phyloP scores from a whole-genome alignment of 2,888 invertebrate genomes.

The Lasioglossum leucozonium region DNA sequence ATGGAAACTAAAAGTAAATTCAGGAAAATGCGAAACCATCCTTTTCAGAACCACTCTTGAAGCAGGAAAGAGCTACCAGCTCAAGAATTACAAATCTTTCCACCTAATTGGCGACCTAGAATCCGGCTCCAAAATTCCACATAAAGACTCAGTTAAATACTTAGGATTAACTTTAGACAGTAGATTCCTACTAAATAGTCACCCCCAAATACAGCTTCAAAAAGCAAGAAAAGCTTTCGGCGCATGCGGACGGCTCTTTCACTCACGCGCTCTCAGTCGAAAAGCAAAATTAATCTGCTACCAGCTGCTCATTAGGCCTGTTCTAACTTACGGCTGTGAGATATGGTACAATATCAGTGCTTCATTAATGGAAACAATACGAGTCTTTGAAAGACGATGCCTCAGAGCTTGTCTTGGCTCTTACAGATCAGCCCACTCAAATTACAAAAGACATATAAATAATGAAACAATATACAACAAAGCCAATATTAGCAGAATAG shows the following conservation, averaged over 20 bases:
- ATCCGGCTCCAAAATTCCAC: not conserved
- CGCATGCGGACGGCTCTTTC: not conserved
- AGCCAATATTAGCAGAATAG: slow-evolving; percentile 14
- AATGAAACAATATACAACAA: slow-evolving; percentile 39
- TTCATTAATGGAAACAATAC: slow-evolving; percentile 27
- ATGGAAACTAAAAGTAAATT: slow-evolving; percentile 59
- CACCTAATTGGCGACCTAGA: not conserved
- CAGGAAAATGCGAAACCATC: slow-evolving; percentile 59
- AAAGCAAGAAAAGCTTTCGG: not conserved
- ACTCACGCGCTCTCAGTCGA: not conserved
- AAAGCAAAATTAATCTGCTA: slow-evolving; percentile 15
- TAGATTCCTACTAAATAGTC: not conserved
- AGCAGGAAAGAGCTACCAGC: not conserved
- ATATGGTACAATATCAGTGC: slow-evolving; percentile 48
- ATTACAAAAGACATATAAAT: slow-evolving; percentile 20
- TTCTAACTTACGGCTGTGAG: slow-evolving; percentile 23
- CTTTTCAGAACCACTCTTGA: slow-evolving; percentile 37
- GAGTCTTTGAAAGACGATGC: slow-evolving; percentile 11
- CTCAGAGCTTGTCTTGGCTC: not conserved
- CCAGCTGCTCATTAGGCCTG: not conserved
- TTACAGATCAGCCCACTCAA: not conserved
- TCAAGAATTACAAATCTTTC: not conserved
- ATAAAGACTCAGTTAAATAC: slow-evolving; percentile 13
- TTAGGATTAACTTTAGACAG: not conserved
- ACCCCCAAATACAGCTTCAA: not conserved